phyloP scores from a whole-genome alignment of 2,888 invertebrate genomes.

The Lumbricus terrestris region DNA sequence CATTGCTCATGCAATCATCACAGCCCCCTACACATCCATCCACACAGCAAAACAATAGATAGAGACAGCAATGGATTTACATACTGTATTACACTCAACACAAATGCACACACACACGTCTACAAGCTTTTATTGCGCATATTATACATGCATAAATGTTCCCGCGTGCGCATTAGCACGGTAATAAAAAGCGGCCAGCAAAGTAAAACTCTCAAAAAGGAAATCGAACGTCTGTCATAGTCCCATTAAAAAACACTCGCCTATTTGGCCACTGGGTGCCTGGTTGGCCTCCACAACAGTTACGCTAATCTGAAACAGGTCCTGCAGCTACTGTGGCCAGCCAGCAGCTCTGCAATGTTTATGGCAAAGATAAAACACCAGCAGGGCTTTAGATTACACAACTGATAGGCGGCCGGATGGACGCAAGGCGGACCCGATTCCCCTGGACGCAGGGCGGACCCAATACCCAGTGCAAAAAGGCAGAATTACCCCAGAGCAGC shows the following conservation, averaged over 20 bases:
- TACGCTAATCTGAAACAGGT: conserved; percentile 3
- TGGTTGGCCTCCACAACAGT: not conserved
- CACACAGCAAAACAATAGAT: not conserved
- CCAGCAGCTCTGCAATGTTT: not conserved
- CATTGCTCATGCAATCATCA: not conserved
- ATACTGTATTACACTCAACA: not conserved
- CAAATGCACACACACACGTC: not conserved
- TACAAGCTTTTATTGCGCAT: not conserved
- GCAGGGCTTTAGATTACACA: not conserved
- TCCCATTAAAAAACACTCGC: not conserved
- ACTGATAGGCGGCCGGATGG: not conserved
- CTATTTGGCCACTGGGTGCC: not conserved
- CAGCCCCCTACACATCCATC: not conserved
- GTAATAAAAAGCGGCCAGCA: not conserved
- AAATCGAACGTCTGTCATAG: not conserved
- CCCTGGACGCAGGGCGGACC: not conserved
- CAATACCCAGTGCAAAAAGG: not conserved
- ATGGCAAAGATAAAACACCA: not conserved
- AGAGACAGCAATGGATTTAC: not conserved
- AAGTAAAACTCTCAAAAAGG: not conserved
- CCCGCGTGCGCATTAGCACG: not conserved
- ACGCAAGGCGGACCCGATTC: not conserved
- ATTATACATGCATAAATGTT: not conserved
- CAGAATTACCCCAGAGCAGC: not conserved
- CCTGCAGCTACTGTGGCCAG: not conserved